These are phyloP conservation scores for Hymenopus coronatus DNA, from an alignment of 2,888 invertebrate genomes.

Conservation along the genomic window DNA sequence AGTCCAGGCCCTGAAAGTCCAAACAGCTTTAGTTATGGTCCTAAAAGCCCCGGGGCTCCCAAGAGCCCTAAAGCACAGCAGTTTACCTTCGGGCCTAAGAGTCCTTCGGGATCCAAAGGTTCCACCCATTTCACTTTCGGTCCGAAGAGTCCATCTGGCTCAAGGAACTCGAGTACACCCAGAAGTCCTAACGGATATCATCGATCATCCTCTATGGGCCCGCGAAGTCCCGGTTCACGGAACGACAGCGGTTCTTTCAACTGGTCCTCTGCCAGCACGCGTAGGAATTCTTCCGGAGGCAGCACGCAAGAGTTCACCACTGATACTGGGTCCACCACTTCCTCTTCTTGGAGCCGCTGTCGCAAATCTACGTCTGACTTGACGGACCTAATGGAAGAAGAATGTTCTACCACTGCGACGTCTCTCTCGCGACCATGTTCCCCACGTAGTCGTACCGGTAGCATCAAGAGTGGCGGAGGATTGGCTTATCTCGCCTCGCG, in stretches of 20 bases:
- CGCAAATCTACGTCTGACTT: constrained; percentile 66
- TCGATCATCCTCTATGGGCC: background rate
- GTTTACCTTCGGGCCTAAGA: constrained; percentile 20
- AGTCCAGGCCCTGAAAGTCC: constrained; percentile 9
- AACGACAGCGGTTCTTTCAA: constrained; percentile 36
- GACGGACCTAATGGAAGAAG: constrained; percentile 57
- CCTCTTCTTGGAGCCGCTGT: constrained; percentile 24
- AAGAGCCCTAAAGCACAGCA: constrained; percentile 9
- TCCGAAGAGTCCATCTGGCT: constrained; percentile 11
- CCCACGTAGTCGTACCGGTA: constrained; percentile 62
- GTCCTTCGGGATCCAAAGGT: constrained; percentile 1
- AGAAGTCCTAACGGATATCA: background rate
- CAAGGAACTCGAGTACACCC: background rate
- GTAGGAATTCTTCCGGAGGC: background rate
- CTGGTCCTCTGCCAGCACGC: constrained; percentile 43
- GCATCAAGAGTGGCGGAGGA: constrained; percentile 36
- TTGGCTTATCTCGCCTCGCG: constrained; percentile 78
- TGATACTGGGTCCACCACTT: background rate
- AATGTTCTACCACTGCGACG: constrained; percentile 53
- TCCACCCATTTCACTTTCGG: constrained; percentile 23
- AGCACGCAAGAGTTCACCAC: background rate
- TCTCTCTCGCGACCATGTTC: constrained; percentile 62
- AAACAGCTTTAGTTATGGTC: background rate
- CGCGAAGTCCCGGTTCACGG: background rate
- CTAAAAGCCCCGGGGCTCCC: background rate